A percentile compares a stretch with the other conserved stretches of the same genome.
phyloP scores from a whole-genome alignment of 1,140 invertebrate species.

The Sinella curviseta region DNA sequence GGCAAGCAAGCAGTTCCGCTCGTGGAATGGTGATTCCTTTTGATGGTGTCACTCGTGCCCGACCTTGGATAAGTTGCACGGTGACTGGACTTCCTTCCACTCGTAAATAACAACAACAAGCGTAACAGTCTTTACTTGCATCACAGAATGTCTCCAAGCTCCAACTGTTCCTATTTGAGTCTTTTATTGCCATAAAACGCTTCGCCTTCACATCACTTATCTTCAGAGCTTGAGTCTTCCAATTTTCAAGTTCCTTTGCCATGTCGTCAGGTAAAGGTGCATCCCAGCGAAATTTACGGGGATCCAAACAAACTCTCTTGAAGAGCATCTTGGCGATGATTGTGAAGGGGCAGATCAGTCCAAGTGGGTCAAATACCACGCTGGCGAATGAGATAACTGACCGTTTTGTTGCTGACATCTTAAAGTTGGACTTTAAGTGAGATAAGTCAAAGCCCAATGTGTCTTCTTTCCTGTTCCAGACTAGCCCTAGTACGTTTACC shows the following conservation, averaged over 20 bases:
- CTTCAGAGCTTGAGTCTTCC: neutral
- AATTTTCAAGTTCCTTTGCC: neutral
- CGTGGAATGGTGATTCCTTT: conserved; percentile 48
- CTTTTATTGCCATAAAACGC: neutral
- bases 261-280: neutral
- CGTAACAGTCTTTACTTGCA: conserved; percentile 29
- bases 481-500: conserved; percentile 44
- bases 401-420: neutral
- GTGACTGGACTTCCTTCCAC: neutral
- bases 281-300: neutral
- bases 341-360: neutral
- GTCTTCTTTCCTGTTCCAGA: conserved; percentile 45
- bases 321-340: conserved; percentile 7
- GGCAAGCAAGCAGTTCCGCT: conserved; percentile 48
- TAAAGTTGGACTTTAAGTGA: no score
- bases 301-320: neutral
- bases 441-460: conserved; percentile 33
- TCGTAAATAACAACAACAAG: conserved; percentile 20
- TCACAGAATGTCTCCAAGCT: conserved; percentile 28
- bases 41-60: conserved; percentile 46
- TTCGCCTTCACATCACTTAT: neutral
- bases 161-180: neutral
- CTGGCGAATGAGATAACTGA: neutral
- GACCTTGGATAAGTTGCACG: conserved; percentile 42
- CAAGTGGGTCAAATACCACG: conserved; percentile 20